Evolutionary conservation across 2,888 invertebrate genomes (phyloP).

Genomic region (Ernsta delagoae): DNA sequence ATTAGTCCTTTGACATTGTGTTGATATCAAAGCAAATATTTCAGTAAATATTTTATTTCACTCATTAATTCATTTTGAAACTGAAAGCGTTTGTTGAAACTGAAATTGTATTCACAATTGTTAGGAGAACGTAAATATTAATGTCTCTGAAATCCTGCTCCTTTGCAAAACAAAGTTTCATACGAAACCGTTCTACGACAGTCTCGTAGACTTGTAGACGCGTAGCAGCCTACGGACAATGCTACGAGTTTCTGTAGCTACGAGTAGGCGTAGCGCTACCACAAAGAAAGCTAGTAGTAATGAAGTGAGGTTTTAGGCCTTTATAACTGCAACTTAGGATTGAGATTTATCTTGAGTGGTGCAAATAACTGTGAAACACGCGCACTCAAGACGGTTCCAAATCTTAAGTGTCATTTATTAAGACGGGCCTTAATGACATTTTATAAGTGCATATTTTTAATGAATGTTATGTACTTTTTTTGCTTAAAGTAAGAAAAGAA

Average conservation of each 20-base stretch:
- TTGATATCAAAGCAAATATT: neutral
- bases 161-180: neutral
- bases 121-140: neutral
- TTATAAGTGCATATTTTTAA: no score
- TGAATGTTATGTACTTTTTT: no score
- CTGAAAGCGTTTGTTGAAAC: no score
- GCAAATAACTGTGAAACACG: no score
- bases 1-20: no score
- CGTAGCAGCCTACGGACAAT: neutral
- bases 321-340: no score
- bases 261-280: neutral
- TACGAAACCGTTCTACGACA: neutral
- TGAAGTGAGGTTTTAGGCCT: no score
- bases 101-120: neutral
- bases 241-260: neutral
- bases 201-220: conserved; percentile 1
- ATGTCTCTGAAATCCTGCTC: neutral
- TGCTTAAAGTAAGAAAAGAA: no score
- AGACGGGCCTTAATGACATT: no score
- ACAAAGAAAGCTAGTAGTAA: neutral
- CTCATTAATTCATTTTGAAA: neutral
- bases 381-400: no score
- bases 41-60: neutral
- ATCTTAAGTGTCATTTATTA: no score
- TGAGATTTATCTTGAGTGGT: no score